phyloP scores from a whole-genome alignment of 1,140 invertebrate species.

The Microplitis demolitor region DNA sequence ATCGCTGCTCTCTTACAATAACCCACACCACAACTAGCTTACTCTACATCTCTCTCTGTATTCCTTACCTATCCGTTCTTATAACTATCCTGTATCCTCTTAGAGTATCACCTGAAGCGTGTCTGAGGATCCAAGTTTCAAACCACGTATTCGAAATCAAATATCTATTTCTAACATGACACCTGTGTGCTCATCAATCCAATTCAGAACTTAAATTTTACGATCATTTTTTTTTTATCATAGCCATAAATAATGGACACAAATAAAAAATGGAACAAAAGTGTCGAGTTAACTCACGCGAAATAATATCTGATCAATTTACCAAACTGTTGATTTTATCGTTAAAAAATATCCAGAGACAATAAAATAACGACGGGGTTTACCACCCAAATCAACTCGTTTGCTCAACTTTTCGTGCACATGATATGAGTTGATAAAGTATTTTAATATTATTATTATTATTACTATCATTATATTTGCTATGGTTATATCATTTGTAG shows the following conservation, averaged over 20 bases:
- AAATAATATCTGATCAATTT: conserved; percentile 7
- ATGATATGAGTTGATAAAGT: too few species aligned
- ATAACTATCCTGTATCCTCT: not conserved
- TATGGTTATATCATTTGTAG: too few species aligned
- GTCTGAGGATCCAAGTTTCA: not conserved
- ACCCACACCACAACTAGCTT: not conserved
- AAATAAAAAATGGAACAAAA: not conserved
- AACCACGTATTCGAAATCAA: not conserved
- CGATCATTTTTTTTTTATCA: too few species aligned
- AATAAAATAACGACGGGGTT: not conserved
- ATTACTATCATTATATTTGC: too few species aligned
- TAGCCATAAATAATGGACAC: not conserved
- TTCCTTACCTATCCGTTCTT: not conserved
- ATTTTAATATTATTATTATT: too few species aligned
- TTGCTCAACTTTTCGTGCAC: not conserved
- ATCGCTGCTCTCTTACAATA: conserved; percentile 6
- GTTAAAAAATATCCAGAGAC: not conserved
- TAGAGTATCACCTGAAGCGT: not conserved
- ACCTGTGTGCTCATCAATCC: conserved; percentile 1
- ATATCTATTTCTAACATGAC: not conserved
- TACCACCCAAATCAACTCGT: not conserved
- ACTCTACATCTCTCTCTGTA: conserved; percentile 4
- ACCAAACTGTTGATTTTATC: not conserved
- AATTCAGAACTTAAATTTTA: not conserved
- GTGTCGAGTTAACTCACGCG: not conserved